These are phyloP conservation scores for Hippocampus barbouri DNA, from an alignment of 2,113 vertebrate genomes.

Conservation along the genomic window DNA sequence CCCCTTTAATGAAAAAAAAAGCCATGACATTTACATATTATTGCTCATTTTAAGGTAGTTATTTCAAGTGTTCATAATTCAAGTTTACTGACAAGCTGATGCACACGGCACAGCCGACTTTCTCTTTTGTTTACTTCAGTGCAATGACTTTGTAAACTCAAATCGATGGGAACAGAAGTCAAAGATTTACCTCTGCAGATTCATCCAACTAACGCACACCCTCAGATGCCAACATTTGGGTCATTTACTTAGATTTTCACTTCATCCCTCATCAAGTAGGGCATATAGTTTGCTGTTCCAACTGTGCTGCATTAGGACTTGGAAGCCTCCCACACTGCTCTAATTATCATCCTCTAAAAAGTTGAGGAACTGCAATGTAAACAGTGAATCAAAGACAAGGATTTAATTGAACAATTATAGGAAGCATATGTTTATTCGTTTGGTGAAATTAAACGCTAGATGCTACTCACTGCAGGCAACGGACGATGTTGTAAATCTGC, in stretches of 20 bases:
- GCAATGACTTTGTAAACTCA: background rate
- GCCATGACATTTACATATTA: no score
- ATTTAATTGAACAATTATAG: constrained; percentile 31
- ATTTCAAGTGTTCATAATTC: background rate
- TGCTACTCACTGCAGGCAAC: background rate
- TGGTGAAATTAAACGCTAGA: constrained; percentile 16
- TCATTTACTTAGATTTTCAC: constrained; percentile 62
- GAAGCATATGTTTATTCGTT: constrained; percentile 26
- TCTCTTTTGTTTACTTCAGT: background rate
- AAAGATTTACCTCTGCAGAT: background rate
- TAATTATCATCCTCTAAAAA: constrained; percentile 59
- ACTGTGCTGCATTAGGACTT: constrained; percentile 41
- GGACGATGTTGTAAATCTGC: background rate
- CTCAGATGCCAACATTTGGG: constrained; percentile 48
- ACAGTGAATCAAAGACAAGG: constrained; percentile 14
- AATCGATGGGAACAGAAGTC: background rate
- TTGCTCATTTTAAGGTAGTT: no score
- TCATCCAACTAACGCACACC: background rate
- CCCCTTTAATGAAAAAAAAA: no score
- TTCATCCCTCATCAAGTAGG: constrained; percentile 52
- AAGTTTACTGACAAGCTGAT: background rate
- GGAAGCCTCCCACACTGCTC: constrained; percentile 52
- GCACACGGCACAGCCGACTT: background rate
- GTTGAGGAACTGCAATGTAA: constrained; percentile 24
- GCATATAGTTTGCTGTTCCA: constrained; percentile 43